Evolutionary conservation across 1,140 invertebrate genomes (phyloP), one percentile per base, ranked within the genome.

Genomic region (Trachymyrmex cornetzi): DNA sequence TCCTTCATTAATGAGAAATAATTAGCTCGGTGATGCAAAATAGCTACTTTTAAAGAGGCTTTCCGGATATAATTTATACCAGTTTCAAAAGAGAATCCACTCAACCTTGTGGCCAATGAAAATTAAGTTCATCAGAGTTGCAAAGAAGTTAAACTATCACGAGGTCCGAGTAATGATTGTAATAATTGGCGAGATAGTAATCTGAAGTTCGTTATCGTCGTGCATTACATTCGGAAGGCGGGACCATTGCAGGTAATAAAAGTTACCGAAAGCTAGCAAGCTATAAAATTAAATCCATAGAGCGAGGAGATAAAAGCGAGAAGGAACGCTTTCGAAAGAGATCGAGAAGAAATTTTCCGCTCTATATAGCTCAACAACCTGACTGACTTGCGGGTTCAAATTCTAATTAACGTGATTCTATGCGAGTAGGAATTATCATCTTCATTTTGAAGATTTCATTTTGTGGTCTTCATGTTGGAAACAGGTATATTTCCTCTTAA

Each of bases 141-240:
- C 55, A 63, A 84, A 84, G 69, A 84, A 75, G 80, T 84, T 84
- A 50, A 84, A 75, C 55, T 48, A 84, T 74, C 69, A 53, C 80
- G 38, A 48, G 55, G 38, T 84, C 53, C 38, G 27, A 61, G 55
- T 55, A 81, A 75, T 84, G 27, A 61, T 75, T 59, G 44, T 75
- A 50, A 44, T 63, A 84, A 84, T 75, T 72, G 24, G 38, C 55
- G 55, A 30, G 69, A 84, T 75, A 84, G 55, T 57, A 61, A 84
- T 84, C 80, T 84, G 69, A 84, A 84, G 80, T 84, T 84, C 69
- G 57, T 84, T 84, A 84, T 84, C 80, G 69, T 34, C 55, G 80
- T 84, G 80, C 80, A 63, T 84, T 84, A 75, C 55, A 75, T 59
- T 63, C 80, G 69, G 24, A 63, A 48, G 34, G 59, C 53, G 53